Evolutionary conservation across 2,797 vertebrate species (phyloP), one percentile per base, ranked within the genome.

Genomic region (Phataginus tricuspis): DNA sequence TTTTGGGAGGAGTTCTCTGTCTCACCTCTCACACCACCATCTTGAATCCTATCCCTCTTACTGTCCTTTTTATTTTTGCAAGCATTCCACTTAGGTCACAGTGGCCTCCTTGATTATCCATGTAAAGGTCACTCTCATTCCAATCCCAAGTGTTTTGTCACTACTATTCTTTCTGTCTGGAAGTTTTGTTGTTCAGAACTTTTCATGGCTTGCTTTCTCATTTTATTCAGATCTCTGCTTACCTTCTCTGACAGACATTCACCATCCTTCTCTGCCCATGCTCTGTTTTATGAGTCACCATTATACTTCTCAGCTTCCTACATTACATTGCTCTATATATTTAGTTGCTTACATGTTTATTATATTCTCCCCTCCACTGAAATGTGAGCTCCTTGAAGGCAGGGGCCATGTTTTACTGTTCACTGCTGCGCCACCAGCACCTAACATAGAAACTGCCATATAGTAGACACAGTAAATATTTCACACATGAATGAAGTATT

Each of bases 221-320:
- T 79, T 89, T 92, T 84, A 71, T 75, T 88, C n/a, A 59, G 23
- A n/a, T 45, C 27, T 84, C 68, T 87, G n/a, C 34, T 84, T n/a
- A 42, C n/a, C 63, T 91, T 74, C 53, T 78, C 63, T 75, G 15
- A 64, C 49, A 61, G 51, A 27, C 39, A 29, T 18, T 57, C 74
- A 39, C 45, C 59, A 45, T 66, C 39, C 15, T 34, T 66, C 34
- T 34, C 14, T 59, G 39, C 19, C 42, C 5, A 31, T 27, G 10
- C 16, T 49, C 13, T 77, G 37, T 23, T 88, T 53, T 49, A 2
- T 39, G 14, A 5, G 15, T 34, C 19, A 57, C 45, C 25, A 5
- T 57, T n/a, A 9, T 14, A 27, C 21, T n/a, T 72, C 49, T 34
- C 68, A 31, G 0, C 4, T 79, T 14, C 27, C 64, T 23, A 37